Evolutionary conservation across 2,113 vertebrate genomes (phyloP), one percentile per base, ranked within the genome.

Genomic region (Astatotilapia flaviijosephi): DNA sequence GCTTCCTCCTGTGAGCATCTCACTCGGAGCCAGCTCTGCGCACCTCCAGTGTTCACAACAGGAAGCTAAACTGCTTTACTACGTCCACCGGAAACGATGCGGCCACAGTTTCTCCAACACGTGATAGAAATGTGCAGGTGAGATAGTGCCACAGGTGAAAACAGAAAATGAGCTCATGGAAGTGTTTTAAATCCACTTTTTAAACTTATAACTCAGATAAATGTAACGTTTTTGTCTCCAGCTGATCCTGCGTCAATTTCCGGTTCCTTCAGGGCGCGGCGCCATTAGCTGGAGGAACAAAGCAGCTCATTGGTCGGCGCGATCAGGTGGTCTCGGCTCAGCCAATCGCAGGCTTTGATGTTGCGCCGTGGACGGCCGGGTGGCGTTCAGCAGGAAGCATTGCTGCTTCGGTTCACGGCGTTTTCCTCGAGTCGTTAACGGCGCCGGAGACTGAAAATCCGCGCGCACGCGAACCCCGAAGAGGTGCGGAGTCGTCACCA

Each of bases 321-420:
- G 2, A 33, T 84, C 81, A 68, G 10, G 8, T 23, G 79, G 33
- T 15, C 4, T 3, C 7, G 1, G 2, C 9, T 4, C 54, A 6
- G 31, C 93, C 91, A 94, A 92, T 92, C 89, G 89, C 54, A 85
- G 73, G 9, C 17, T 19, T 4, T 1, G 2, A 26, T 65, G 33
- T 9, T 86, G 55, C 2, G 1, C 53, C 6, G 70, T 47, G n/a
- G 7, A 6, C 10, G 15, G 11, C 2, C 58, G 10, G 31, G 40
- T 21, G 4, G 26, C 31, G n/a, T 4, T n/a, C 19, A 53, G 58
- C 82, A 84, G 94, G 90, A 93, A 92, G 90, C 77, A 2, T 19
- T 1, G 12, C 17, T 19, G 5, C 17, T 2, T 19, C 3, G 26
- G 23, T 26, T 55, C 49, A 4, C 14, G 2, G 19, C 19, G 23